These are phyloP conservation scores for Drosophila ohnishii DNA, from an alignment of 1,140 invertebrate genomes.

Conservation along the genomic window DNA sequence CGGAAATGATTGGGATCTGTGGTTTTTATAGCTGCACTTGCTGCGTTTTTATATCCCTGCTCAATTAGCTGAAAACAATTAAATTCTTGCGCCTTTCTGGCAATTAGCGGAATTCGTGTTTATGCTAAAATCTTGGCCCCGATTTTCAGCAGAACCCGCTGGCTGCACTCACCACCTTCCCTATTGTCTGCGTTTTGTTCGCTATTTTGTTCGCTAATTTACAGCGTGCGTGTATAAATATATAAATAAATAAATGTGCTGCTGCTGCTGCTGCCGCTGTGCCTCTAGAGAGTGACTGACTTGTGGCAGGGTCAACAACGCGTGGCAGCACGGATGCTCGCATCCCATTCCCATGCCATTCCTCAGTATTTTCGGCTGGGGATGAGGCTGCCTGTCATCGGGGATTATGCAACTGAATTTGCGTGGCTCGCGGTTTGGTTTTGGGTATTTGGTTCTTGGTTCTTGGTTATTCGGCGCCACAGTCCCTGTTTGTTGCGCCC, in stretches of 20 bases:
- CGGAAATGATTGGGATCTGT: constrained; percentile 45
- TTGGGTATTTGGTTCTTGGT: constrained; percentile 1
- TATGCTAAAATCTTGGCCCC: constrained; percentile 70
- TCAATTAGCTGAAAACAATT: constrained; percentile 59
- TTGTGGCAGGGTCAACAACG: constrained; percentile 74
- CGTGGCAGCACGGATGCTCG: constrained; percentile 53
- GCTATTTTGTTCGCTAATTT: constrained; percentile 67
- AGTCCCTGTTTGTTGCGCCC: constrained; percentile 36
- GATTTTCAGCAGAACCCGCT: constrained; percentile 45
- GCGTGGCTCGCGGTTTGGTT: constrained; percentile 20
- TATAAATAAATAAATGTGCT: constrained; percentile 73
- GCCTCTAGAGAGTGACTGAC: constrained; percentile 20
- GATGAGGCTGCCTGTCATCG: constrained; percentile 62
- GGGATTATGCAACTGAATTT: constrained; percentile 68
- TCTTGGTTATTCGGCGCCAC: constrained; percentile 25
- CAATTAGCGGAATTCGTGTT: constrained; percentile 61
- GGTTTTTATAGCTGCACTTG: constrained; percentile 30
- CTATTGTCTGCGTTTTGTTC: constrained; percentile 37
- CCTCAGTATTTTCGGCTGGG: constrained; percentile 17
- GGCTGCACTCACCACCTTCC: constrained; percentile 19
- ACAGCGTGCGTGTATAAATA: constrained; percentile 76
- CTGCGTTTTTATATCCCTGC: constrained; percentile 44
- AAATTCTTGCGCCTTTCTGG: constrained; percentile 48
- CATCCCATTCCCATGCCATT: constrained; percentile 27
- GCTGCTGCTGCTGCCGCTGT: constrained; percentile 26